Base-by-base conservation (phyloP, 2,888 invertebrate genomes). In the Amiota minor region DNA sequence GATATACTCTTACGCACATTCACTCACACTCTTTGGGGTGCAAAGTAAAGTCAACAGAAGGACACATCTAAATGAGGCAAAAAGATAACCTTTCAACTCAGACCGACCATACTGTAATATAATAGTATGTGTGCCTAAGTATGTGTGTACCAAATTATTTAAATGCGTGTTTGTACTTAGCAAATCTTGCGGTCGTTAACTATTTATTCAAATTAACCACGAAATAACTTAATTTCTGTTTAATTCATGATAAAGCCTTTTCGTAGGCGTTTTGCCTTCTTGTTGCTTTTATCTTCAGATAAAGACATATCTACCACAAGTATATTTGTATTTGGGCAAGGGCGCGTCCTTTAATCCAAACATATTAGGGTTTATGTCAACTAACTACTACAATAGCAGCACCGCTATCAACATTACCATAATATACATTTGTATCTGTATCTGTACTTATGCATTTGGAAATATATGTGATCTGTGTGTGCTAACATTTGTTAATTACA, bases 181-280 rank as follows among this genome's bases (percentile, higher is more conserved):
- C 75, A 77, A 77, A 77, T 74, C 73, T 70, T 78, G 76, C 70
- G 76, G 78, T 75, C 77, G 71, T 72, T 75, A 76, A 75, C 75
- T 74, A 75, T 78, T 78, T 69, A 73, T 75, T 75, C 78, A 79
- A 80, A 83, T 84, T 76, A 81, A 79, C 83, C 81, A 71, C 76
- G 75, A 74, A 77, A 77, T 78, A 76, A 74, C 74, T 73, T 72
- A 75, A 76, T 72, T 72, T 72, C 75, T 62, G 68, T 69, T 65
- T 75, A 75, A 74, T 71, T 73, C 74, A 74, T 53, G 72, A 73
- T 47, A 74, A 74, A 70, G 67, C 20, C 23, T 35, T 35, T 62
- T 35, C 62, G 23, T 62, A 35, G 6, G 35, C 6, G 6, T 35
- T 35, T 59, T 53, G 53, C 53, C 46, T 23, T 14, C 45, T 50